Evolutionary conservation across 2,113 vertebrate species (phyloP), one percentile per base, ranked within the genome.

Genomic region (Gadus macrocephalus): DNA sequence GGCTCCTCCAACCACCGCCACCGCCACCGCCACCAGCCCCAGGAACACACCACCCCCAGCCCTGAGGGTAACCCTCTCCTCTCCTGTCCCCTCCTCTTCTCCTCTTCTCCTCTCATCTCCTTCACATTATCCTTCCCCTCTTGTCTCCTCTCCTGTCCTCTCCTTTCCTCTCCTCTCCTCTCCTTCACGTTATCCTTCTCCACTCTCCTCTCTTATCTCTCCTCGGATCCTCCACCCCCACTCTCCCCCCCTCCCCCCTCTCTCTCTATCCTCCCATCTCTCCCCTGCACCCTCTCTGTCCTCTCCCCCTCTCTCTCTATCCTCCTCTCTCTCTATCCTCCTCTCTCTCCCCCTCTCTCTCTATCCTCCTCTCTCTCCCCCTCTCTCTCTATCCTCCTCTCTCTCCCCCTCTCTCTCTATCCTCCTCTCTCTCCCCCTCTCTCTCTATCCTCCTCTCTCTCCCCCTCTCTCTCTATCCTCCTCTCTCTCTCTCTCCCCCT

Each of bases 11-110:
- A 76, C 71, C 83, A 71, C 87, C 92, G 5, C 31, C 31, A 35
- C 31, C 31, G 6, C 31, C 31, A 35, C 31, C 31, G 4, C 31
- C 31, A 31, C 28, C 28, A 72, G 20, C 31, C 25, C 80, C 93
- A 83, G 66, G 94, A 95, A 25, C 75, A 90, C n/a, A 88, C 83
- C 15, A 92, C 85, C 68, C 71, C 92, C 73, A 96, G 93, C 81
- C 94, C 94, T 0, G 95, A 98, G 93, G 95, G 97, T 98, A 91
- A 9, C 56, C 19, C 53, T 42, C 38, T 56, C 19, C 38, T 22
- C 42, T 15, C 5, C 9, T 62, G 8, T 49, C 20, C 12, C 25
- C 4, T 28, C 70, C 66, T 42, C 62, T 68, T 61, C 9, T 61
- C 59, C 20, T 55, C 53, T 16, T 20, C 20, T 20, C 20, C 20